Base-by-base conservation (phyloP, 1,140 invertebrate species). In the Drosophila baimaii region DNA sequence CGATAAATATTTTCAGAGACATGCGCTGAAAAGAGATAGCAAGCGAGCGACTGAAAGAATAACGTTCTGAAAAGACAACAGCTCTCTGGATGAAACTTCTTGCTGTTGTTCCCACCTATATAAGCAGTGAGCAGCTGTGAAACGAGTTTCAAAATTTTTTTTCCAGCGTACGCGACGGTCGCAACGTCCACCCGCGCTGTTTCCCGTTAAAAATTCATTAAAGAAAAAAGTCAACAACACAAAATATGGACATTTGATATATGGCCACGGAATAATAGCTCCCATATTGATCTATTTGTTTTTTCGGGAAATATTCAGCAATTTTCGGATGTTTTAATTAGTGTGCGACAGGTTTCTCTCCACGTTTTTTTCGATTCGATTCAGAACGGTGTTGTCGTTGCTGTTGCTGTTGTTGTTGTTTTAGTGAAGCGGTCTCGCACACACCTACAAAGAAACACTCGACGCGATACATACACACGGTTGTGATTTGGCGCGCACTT, bases 401-500 rank as follows among this genome's bases (percentile, higher is more conserved):
- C 17, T 27, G 62, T 44, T 23, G 58, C 41, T 71, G 29, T 74
- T 74, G 71, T 74, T 74, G 71, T 55, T 73, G 71, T 61, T 65
- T 68, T 66, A 65, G 44, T 65, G 35, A 66, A 68, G 65, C 58
- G 58, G 57, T 61, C 58, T 41, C 65, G 64, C 63, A 81, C 62
- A 81, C 66, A 72, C 61, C 76, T 62, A 77, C 61, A 55, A 23
- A n/a, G n/a, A 69, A 56, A 44, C 71, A 43, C 27, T 58, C 52
- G 31, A 54, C 31, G 54, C 65, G 62, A 82, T 65, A 84, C 70
- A 86, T 82, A 76, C 75, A 77, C 74, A 82, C 83, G 83, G 83
- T 82, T 88, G 82, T 86, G 82, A 86, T 86, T 86, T 86, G 83
- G 82, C 82, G 82, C 74, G 82, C 83, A 59, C 65, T 70, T 51